phyloP scores from a whole-genome alignment of 1,140 invertebrate genomes.

The Zaprionus camerounensis region DNA sequence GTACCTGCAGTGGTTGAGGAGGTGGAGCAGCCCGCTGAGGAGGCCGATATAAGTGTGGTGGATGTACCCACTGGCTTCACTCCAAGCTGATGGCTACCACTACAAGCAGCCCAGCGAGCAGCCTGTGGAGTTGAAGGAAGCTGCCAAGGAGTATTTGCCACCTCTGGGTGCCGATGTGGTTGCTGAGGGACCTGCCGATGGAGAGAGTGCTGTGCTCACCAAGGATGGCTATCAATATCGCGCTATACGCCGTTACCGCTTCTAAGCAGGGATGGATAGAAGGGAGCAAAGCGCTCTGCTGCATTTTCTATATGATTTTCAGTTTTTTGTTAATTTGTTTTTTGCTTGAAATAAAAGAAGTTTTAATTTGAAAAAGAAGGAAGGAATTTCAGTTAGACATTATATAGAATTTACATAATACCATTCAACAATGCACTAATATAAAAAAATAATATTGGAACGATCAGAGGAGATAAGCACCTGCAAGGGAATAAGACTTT shows the following conservation, averaged over 20 bases:
- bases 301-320: constrained; percentile 12
- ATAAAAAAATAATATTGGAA: no score
- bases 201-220: constrained; percentile 65
- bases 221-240: constrained; percentile 78
- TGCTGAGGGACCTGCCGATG: constrained; percentile 64
- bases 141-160: constrained; percentile 64
- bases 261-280: constrained; percentile 41
- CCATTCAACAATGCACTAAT: no score
- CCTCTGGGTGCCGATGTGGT: constrained; percentile 46
- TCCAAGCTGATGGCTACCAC: constrained; percentile 71
- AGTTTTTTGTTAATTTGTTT: constrained; percentile 42
- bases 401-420: no score
- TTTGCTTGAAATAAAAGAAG: constrained; percentile 30
- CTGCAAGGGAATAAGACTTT: no score
- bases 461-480: no score
- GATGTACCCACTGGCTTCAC: constrained; percentile 61
- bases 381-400: background rate
- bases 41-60: constrained; percentile 56
- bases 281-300: constrained; percentile 11
- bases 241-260: constrained; percentile 70
- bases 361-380: background rate
- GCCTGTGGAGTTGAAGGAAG: constrained; percentile 60
- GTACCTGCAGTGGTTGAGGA: constrained; percentile 25
- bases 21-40: constrained; percentile 26
- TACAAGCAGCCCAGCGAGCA: constrained; percentile 67